These are phyloP conservation scores for Calyptomena viridis DNA, from an alignment of 2,113 vertebrate genomes.

Conservation along the genomic window DNA sequence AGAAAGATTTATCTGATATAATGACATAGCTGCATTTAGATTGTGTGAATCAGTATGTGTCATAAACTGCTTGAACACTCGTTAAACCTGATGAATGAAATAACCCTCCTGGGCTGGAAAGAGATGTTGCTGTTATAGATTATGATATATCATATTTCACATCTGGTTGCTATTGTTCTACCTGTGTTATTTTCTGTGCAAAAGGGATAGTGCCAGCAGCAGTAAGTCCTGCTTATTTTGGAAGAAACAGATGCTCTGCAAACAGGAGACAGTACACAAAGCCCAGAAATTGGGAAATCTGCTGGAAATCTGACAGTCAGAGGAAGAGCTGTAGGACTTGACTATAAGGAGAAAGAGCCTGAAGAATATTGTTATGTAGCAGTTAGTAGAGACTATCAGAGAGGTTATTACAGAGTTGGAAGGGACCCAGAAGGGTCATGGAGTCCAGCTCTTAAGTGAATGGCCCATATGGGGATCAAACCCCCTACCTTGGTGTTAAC, in stretches of 20 bases:
- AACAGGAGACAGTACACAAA: neutral
- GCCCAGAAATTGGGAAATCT: neutral
- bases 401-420: no score
- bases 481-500: no score
- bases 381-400: neutral
- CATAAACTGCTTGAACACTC: conserved; percentile 51
- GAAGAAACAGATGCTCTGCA: neutral
- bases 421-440: no score
- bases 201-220: neutral
- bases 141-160: conserved; percentile 25
- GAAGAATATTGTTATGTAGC: neutral
- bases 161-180: conserved; percentile 37
- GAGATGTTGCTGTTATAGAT: conserved; percentile 7
- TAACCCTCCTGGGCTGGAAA: conserved; percentile 40
- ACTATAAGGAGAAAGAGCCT: neutral
- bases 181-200: neutral
- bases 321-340: neutral
- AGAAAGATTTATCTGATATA: conserved; percentile 39
- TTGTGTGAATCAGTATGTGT: conserved; percentile 25
- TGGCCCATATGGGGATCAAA: no score
- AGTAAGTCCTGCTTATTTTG: neutral
- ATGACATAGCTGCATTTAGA: conserved; percentile 41
- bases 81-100: conserved; percentile 60
- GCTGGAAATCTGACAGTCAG: neutral
- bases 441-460: no score